Evolutionary conservation across 2,113 vertebrate genomes (phyloP), one percentile per base, ranked within the genome.

Genomic region (Chitala chitala): DNA sequence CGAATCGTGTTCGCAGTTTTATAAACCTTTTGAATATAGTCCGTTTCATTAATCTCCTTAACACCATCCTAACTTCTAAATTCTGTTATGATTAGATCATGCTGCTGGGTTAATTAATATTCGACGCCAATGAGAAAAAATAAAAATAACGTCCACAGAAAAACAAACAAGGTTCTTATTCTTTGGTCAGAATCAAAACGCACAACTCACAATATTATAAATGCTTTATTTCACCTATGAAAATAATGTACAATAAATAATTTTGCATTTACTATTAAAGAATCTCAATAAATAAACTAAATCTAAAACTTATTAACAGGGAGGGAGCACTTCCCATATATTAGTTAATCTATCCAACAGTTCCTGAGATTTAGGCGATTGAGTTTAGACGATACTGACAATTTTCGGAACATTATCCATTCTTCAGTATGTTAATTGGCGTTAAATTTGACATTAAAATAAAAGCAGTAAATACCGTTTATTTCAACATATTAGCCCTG

Each of bases 231-330:
- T 94, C 91, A 91, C 86, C 94, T 96, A 96, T 95, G 96, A 98
- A 98, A 99, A 99, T 98, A 99, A 95, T 93, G 84, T 96, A 93
- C 94, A 95, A 98, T 98, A 99, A 98, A 98, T 98, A 98, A 93
- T 96, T 93, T 96, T 79, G 87, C 93, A 90, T 92, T 92, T 88
- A 91, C 93, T 96, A 94, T 89, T 94, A 96, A 95, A 96, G 89
- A 90, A 92, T 94, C 91, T 95, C 77, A 95, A 99, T 99, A 99
- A 98, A 98, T 98, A 95, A 88, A 91, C 92, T 94, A 95, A 87
- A 26, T 92, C 92, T 94, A 96, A 92, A 94, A 93, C 88, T 85
- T 89, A 77, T 92, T 92, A 89, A 89, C 84, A 85, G 87, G 86
- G 81, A 77, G 68, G 77, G 78, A 56, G 58, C 81, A 75, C 61